These are phyloP conservation scores for Caenorhabditis virilis DNA, from an alignment of 2,888 invertebrate species.

Conservation along the genomic window DNA sequence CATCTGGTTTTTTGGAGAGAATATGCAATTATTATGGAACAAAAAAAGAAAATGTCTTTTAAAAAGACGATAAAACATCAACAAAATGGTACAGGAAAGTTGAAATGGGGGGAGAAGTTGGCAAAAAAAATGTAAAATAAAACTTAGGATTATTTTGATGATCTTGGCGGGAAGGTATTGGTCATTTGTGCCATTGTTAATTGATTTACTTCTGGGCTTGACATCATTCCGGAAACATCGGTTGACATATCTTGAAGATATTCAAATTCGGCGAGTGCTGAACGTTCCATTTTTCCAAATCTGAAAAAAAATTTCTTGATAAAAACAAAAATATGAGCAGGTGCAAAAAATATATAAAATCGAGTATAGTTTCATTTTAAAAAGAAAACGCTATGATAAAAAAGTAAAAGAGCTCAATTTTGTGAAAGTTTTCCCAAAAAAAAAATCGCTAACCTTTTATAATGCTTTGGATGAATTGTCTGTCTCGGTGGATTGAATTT, in stretches of 20 bases:
- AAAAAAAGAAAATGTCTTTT: no score
- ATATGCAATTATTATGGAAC: no score
- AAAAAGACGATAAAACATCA: no score
- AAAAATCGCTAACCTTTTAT: slow-evolving; percentile 18
- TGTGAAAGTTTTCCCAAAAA: background rate
- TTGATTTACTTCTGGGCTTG: slow-evolving; percentile 46
- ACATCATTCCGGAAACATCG: slow-evolving; percentile 50
- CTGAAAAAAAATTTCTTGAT: slow-evolving; percentile 15
- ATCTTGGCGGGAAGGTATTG: background rate
- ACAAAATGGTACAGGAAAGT: background rate
- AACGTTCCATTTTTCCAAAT: slow-evolving; percentile 45
- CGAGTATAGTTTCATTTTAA: background rate
- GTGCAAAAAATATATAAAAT: background rate
- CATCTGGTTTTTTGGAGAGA: no score
- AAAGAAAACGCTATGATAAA: no score
- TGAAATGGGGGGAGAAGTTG: no score
- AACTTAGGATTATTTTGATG: no score
- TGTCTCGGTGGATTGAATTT: slow-evolving; percentile 42
- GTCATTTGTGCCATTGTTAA: slow-evolving; percentile 1
- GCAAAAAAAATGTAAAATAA: no score
- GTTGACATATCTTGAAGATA: slow-evolving; percentile 56
- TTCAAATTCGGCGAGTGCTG: slow-evolving; percentile 50
- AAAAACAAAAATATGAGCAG: background rate
- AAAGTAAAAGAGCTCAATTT: no score
- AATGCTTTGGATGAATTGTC: slow-evolving; percentile 34